Evolutionary conservation across 2,113 vertebrate species (phyloP).

Genomic region (Lynx canadensis): DNA sequence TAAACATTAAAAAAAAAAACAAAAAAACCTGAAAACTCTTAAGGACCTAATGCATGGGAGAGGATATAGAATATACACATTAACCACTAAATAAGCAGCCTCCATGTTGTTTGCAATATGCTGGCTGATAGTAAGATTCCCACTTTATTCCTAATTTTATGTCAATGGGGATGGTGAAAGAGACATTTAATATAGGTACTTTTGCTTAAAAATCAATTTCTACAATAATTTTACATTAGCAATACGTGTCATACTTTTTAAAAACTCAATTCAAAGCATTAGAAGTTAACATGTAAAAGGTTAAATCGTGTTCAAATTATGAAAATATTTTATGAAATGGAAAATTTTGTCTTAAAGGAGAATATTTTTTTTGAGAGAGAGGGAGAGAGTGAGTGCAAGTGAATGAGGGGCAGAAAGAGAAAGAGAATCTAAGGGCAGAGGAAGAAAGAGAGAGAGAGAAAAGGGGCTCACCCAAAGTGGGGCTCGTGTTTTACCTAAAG

Average conservation of each 20-base stretch:
- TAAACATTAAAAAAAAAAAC: no score
- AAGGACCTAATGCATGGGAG: background rate
- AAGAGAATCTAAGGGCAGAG: no score
- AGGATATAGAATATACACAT: background rate
- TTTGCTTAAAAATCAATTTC: conserved; percentile 31
- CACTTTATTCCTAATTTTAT: background rate
- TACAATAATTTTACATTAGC: conserved; percentile 36
- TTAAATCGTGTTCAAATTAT: background rate
- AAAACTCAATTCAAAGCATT: background rate
- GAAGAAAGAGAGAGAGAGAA: no score
- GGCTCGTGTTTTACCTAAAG: no score
- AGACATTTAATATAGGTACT: background rate
- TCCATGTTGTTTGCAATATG: background rate
- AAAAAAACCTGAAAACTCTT: background rate
- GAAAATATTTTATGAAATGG: background rate
- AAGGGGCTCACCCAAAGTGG: no score
- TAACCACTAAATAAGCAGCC: background rate
- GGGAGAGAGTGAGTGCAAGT: no score
- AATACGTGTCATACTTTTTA: background rate
- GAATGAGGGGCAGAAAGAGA: no score
- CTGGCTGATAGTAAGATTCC: background rate
- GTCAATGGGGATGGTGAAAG: background rate
- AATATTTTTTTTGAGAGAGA: background rate
- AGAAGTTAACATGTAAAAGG: conserved; percentile 11
- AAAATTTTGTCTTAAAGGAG: background rate